Conservation (phyloP, 2,797 vertebrate genomes). For the Platyrinchus mystaceus region DNA sequence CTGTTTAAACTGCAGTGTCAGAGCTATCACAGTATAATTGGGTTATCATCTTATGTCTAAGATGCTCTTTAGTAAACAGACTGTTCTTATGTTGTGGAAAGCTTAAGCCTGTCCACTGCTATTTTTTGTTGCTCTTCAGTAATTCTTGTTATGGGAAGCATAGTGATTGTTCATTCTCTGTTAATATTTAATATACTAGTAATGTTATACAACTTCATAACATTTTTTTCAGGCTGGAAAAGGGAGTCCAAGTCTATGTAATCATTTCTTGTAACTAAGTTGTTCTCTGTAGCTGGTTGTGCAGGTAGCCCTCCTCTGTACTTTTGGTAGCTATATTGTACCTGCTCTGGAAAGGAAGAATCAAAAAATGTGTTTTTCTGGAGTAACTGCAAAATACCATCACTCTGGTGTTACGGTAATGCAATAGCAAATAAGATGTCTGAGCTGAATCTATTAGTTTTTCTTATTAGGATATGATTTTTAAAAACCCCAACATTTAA, state of each 20-base stretch:
- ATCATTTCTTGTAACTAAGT: not conserved
- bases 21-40: not conserved
- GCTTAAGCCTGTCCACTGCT: not conserved
- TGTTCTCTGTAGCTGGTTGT: not conserved
- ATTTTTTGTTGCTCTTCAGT: not conserved
- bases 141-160: not conserved
- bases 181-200: not conserved
- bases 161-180: not conserved
- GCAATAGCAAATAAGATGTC: not conserved
- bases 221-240: not conserved
- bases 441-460: not conserved
- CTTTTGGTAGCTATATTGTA: not conserved
- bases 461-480: not conserved
- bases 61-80: not conserved
- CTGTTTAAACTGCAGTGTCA: not conserved
- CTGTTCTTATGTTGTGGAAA: not conserved
- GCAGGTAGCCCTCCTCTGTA: not conserved
- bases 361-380: not conserved
- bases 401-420: not conserved
- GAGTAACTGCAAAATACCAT: not conserved
- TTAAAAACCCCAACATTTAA: rapidly evolving
- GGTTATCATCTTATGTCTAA: constrained; percentile 10
- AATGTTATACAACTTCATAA: not conserved
- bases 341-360: not conserved
- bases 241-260: not conserved